Evolutionary conservation across 2,113 vertebrate species (phyloP), one percentile per base, ranked within the genome.

Genomic region (Sardina pilchardus): DNA sequence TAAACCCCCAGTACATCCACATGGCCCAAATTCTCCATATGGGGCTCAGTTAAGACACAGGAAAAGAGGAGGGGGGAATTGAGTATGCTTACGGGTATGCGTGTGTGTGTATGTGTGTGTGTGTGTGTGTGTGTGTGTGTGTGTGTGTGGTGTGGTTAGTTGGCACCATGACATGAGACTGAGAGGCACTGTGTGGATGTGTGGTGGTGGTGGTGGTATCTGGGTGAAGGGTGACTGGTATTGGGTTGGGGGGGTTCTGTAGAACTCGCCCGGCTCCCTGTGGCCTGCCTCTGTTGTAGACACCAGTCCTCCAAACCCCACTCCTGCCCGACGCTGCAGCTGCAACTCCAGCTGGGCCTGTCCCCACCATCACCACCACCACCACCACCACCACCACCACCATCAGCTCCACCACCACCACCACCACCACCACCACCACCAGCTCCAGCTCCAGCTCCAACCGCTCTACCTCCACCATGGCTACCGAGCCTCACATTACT

Each of bases 31-130:
- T 85, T 84, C 82, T 84, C n/a, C 80, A 48, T 63, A 84, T 88
- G 86, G 44, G 42, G 81, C 88, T 83, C 80, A 83, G 83, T 82
- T 88, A 45, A 87, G 88, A 91, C 83, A 92, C 86, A 90, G 87
- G 86, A 92, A 82, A 47, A 90, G 89, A 24, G 16, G 81, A 9
- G 7, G 48, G n/a, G 87, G 71, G 26, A 26, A 34, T 12, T 39
- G 86, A 86, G 30, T 16, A 14, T 78, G 71, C 14, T 2, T 78
- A 30, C 36, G 67, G 12, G 67, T 75, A 30, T 75, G 67, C 4
- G 67, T 75, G 71, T 16, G 30, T 78, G 71, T 34, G 26, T 34
- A 16, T 14, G 71, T 75, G 67, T 14, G 63, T 71, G 63, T 12
- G 8, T 71, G 63, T 24, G 56, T 63, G 56, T 63, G 56, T 24